Base-by-base conservation (phyloP, 92 coral and sea anemone genomes). In the Muricea muricata region DNA sequence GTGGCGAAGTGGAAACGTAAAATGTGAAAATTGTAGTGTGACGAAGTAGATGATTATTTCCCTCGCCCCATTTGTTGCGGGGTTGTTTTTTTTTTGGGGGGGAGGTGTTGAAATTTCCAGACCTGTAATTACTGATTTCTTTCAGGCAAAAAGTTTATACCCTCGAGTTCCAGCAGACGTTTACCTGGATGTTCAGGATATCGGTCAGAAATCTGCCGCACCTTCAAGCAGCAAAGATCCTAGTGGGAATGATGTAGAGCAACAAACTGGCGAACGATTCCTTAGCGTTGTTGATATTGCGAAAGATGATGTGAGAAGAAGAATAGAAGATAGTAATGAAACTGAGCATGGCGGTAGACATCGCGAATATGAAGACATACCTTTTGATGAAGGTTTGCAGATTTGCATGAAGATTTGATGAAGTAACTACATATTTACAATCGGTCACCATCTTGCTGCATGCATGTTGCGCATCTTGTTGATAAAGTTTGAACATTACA, bases 241-340 rank as follows among this genome's bases (percentile, higher is more conserved):
- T 15, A 1, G 2, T 13, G 3, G 20, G 78, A 0, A 39, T n/a
- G n/a, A n/a, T n/a, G 34, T 26, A 7, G 71, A 23, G 0, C 54
- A 14, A 25, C 10, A 29, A 24, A 52, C 12, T 4, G 70, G 47
- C 26, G 41, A 10, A 20, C 90, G 97, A 86, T 95, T 95, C 70
- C 80, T 95, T 5, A 95, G 98, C 84, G 98, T 95, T 39, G 97
- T 94, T 37, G 98, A 95, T 82, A 93, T 95, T 24, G 91, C 91
- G 32, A 82, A 83, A 42, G 90, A 93, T 17, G 83, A 28, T 50
- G 65, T 75, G 41, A 75, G 41, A 25, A 75, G 80, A 46, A 65
- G 23, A 30, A 75, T 52, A 47, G 65, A 45, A 48, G 80, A 74
- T 24, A 26, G 37, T 46, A 9, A 12, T 6, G 39, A 74, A 1